Base-by-base conservation (phyloP, 2,797 vertebrate genomes). In the Aplochiton taeniatus region DNA sequence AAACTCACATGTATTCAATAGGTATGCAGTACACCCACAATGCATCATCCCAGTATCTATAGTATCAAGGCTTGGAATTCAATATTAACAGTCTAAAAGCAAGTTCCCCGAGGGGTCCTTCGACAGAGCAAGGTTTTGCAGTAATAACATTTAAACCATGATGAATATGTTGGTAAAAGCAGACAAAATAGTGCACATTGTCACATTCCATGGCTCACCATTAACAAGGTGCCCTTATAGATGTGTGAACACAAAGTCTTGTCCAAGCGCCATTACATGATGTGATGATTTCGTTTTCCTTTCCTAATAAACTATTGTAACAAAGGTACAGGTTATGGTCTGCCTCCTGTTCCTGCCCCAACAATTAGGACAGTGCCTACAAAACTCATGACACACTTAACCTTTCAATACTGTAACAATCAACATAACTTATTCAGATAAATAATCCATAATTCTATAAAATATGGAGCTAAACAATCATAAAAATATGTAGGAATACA, bases 31-130 rank as follows among this genome's bases (percentile, higher is more conserved):
- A 31, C 6, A 31, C n/a, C n/a, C 31, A 31, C 31, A 31, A 31
- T 31, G 31, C 31, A 31, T 31, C 31, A 31, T 31, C 31, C 31
- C 31, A 3, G 31, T 31, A 31, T 31, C 31, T 31, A 31, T 31
- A 31, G 6, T 31, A 31, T 6, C 31, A 31, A 31, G 31, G 6
- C 31, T 31, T 31, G 31, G 31, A 31, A 31, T 46, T 42, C 58
- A 74, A 62, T 63, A 58, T 68, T 80, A 87, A 88, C 85, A 87
- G 87, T 87, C 84, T 67, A 61, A 65, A 63, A 67, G 78, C 51
- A 77, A 47, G 50, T 63, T 58, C 77, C 66, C 63, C 63, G 63
- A 48, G 19, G 42, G 59, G 14, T 31, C 3, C 31, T 31, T 31
- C 31, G 12, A 48, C 53, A 66, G 18, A 79, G 63, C 63, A 54